Percentiles rank a stretch among this genome's conserved stretches.
Evolutionary conservation across 2,888 invertebrate genomes (phyloP).

Genomic region (Eudemis profundana): DNA sequence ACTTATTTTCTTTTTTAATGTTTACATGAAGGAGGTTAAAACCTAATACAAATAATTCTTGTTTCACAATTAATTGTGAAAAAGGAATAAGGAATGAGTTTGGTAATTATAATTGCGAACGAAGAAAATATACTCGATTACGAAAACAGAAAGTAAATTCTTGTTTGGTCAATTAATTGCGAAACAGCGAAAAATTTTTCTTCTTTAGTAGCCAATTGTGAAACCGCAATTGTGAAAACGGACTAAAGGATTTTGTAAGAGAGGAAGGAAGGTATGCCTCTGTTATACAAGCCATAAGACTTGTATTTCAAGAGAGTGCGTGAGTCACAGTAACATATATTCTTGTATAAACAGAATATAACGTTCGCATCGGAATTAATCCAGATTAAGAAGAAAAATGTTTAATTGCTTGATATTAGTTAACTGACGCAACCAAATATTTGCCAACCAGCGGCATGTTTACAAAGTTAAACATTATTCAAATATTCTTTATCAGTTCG

Average conservation of each 20-base stretch:
- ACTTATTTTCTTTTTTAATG: too few species aligned
- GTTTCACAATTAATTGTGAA: too few species aligned
- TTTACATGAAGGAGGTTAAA: too few species aligned
- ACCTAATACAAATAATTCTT: too few species aligned
- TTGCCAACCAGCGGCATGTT: constrained; percentile 30
- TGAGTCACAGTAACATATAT: constrained; percentile 22
- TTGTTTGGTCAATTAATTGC: too few species aligned
- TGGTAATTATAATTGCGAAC: too few species aligned
- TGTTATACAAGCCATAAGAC: neutral
- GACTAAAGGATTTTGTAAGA: constrained; percentile 14
- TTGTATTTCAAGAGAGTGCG: constrained; percentile 17
- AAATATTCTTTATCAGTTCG: constrained; percentile 27
- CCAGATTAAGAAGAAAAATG: constrained; percentile 25
- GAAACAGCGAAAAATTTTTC: too few species aligned
- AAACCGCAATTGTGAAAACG: too few species aligned
- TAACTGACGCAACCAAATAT: constrained; percentile 35
- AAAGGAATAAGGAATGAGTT: too few species aligned
- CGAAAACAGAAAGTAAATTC: too few species aligned
- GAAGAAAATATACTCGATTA: too few species aligned
- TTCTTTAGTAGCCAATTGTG: too few species aligned
- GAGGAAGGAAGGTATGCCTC: constrained; percentile 17
- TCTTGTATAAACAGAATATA: constrained; percentile 10
- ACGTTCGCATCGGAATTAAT: constrained; percentile 13
- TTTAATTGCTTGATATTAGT: constrained; percentile 19
- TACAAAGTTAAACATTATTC: constrained; percentile 14